Base-by-base conservation (phyloP, 2,888 invertebrate genomes). In the Macrophya annulata region DNA sequence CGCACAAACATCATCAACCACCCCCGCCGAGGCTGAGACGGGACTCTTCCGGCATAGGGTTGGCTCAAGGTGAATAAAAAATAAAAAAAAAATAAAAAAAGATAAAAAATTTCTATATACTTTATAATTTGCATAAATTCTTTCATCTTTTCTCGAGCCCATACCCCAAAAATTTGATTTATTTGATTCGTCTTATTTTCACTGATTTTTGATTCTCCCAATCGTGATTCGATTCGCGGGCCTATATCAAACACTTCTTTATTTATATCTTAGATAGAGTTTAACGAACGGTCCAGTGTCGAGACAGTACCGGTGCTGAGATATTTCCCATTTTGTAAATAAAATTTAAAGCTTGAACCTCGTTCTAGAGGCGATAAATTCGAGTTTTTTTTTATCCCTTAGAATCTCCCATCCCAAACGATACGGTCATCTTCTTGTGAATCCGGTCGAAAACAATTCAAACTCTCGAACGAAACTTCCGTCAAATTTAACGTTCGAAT, bases 1-100 rank as follows among this genome's bases (percentile, higher is more conserved):
- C 92, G 92, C 93, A 93, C 93, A 93, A 93, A 89, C 92, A 92
- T 88, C 92, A 92, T 88, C 93, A 92, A 88, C 88, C 87, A 88
- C 90, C 88, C 88, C 91, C 90, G 85, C 90, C 90, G 92, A 93
- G 91, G 87, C 93, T 92, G 92, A 93, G 92, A 89, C 92, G 92
- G 91, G 91, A 90, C 88, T 92, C 92, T 90, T 92, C 92, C 90
- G 92, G 91, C 92, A 93, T 93, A 90, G 91, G 89, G 89, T 89
- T 92, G 92, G 93, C 90, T 91, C 93, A 93, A 93, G 93, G 93
- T 93, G 86, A 51, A 40, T 0, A 8, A 48, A 48, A 48, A 4
- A 8, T 1, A 48, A 48, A 48, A 48, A 48, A 48, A 48, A 48
- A n/a, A n/a, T n/a, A n/a, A n/a, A n/a, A n/a, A n/a, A n/a, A n/a